Evolutionary conservation across 2,797 vertebrate genomes (phyloP), one percentile per base, ranked within the genome.

Genomic region (Neosalanx taihuensis): DNA sequence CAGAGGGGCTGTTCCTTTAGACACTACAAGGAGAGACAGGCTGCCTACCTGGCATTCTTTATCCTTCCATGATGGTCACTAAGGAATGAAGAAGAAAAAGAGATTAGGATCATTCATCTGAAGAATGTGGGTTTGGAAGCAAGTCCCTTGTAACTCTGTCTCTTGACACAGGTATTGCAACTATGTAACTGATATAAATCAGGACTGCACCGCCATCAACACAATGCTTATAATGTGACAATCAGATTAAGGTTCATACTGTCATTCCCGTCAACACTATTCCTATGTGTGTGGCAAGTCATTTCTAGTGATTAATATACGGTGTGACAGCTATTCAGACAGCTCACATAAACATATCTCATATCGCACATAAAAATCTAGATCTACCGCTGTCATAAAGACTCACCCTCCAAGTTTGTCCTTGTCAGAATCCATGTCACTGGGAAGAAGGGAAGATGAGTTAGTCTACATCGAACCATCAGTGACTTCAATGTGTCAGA

Each of bases 371-470:
- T 17, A n/a, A 1, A 56, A 26, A 51, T 49, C 5, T 5, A 49
- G 5, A 13, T 41, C 17, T 49, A 17, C 23, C n/a, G 64, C 23
- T 46, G 64, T 15, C 37, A 30, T 26, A 66, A 67, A 6, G 4
- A 56, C 86, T 91, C 95, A 98, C 97, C 97, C 94, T 85, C 95
- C 95, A 56, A 98, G 92, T 86, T 98, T 97, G 71, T 99, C 98
- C 89, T 97, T 99, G 86, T 99, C 97, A 78, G 94, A 95, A 85
- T 99, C 98, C 96, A 98, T 98, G 84, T 98, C 96, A 69, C 97
- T 99, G 82, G 73, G 75, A 83, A 86, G 59, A 72, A 78, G 53
- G 67, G 49, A 69, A 79, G 49, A 46, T 46, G 3, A 30, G 13
- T 64, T n/a, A 29, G 6, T 71, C 4, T 62, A 12, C 41, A 0